Conservation (phyloP, 2,113 vertebrate species). For the Suncus etruscus region DNA sequence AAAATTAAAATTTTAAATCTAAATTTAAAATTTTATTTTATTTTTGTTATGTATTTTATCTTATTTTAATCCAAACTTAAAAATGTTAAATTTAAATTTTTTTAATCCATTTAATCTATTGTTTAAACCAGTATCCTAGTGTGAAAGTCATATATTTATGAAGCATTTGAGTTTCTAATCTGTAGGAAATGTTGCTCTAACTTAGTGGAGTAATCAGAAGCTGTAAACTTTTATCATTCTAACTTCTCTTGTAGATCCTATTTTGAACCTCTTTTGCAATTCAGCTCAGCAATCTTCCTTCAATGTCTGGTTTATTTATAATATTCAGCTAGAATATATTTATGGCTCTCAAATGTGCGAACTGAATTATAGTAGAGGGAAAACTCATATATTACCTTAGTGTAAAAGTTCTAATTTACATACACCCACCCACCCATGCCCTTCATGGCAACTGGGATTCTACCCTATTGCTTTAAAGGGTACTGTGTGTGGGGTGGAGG, state of each 20-base stretch:
- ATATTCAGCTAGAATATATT: not conserved
- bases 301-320: not conserved
- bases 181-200: slow-evolving; percentile 51
- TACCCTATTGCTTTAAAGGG: not conserved
- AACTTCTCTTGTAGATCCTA: slow-evolving; percentile 9
- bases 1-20: too few species aligned
- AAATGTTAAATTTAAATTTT: too few species aligned
- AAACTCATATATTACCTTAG: not conserved
- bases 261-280: slow-evolving; percentile 15
- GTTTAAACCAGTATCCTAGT: not conserved
- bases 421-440: not conserved
- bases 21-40: too few species aligned
- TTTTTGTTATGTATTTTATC: too few species aligned
- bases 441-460: not conserved
- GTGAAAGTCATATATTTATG: not conserved
- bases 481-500: not conserved
- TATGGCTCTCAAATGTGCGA: slow-evolving; percentile 12
- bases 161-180: slow-evolving; percentile 3
- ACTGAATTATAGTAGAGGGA: not conserved
- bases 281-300: slow-evolving; percentile 24
- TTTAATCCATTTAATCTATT: not conserved
- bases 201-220: slow-evolving; percentile 28
- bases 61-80: too few species aligned
- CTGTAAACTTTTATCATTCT: slow-evolving; percentile 17
- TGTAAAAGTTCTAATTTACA: not conserved